phyloP scores from a whole-genome alignment of 2,888 invertebrate species.

The Quadroppia sp. region DNA sequence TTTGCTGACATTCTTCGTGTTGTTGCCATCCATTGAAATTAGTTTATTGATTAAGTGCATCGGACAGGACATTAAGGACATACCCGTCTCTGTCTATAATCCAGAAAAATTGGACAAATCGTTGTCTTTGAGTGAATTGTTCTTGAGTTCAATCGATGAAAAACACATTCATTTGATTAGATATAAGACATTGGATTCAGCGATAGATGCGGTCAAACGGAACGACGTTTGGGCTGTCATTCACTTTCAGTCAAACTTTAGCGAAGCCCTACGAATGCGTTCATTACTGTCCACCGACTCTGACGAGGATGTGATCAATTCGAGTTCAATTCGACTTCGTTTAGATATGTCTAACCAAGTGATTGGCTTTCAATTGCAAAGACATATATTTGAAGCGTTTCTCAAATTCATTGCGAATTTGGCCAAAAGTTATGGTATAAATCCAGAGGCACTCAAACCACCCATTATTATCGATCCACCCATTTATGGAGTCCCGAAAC shows the following conservation, averaged over 20 bases:
- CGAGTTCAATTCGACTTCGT: slow-evolving; percentile 36
- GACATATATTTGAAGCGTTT: slow-evolving; percentile 39
- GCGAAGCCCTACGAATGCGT: slow-evolving; percentile 30
- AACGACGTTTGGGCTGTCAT: slow-evolving; percentile 36
- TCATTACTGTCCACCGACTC: slow-evolving; percentile 2
- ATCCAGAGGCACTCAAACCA: slow-evolving; percentile 38
- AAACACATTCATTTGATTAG: neutral
- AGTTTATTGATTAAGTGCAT: slow-evolving; percentile 40
- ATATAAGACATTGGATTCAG: slow-evolving; percentile 21
- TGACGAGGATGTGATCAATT: slow-evolving; percentile 5
- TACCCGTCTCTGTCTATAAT: slow-evolving; percentile 39
- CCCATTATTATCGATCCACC: slow-evolving; percentile 39
- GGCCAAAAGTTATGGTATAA: slow-evolving; percentile 26
- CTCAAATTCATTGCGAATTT: slow-evolving; percentile 33
- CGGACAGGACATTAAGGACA: slow-evolving; percentile 38
- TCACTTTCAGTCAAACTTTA: slow-evolving; percentile 32
- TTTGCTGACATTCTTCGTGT: slow-evolving; percentile 36
- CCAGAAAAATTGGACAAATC: slow-evolving; percentile 2
- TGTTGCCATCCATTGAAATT: slow-evolving; percentile 40
- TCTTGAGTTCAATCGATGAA: slow-evolving; percentile 24
- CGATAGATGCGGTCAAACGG: slow-evolving; percentile 33
- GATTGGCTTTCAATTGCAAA: slow-evolving; percentile 41
- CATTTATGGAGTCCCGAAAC: slow-evolving; percentile 33
- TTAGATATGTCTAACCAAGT: slow-evolving; percentile 41
- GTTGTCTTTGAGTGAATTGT: slow-evolving; percentile 28